Conservation (phyloP, 23 tunicate species). For the Trididemnum clinides region DNA sequence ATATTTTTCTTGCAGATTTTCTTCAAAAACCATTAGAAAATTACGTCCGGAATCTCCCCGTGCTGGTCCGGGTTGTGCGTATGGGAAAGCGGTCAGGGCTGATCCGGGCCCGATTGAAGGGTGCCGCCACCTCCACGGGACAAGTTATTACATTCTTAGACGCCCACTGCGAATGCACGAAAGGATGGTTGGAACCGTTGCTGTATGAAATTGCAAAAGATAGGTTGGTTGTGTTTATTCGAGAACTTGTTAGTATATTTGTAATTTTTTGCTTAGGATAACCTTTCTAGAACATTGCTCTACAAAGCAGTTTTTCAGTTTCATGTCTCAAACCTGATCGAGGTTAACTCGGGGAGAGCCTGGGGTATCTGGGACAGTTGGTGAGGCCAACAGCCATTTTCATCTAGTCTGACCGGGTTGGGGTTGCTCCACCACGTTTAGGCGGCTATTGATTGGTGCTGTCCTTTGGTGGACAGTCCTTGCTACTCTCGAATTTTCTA, state of each 20-base stretch:
- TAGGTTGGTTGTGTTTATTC: constrained; percentile 23
- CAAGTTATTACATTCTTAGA: constrained; percentile 88
- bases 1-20: constrained; percentile 66
- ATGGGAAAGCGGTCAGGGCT: constrained; percentile 82
- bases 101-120: constrained; percentile 84
- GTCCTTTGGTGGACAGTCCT: too few relatives aligned
- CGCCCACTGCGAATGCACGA: constrained; percentile 95
- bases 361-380: too few relatives aligned
- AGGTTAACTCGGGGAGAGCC: too few relatives aligned
- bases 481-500: too few relatives aligned
- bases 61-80: constrained; percentile 55
- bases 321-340: too few relatives aligned
- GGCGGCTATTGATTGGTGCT: too few relatives aligned
- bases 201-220: constrained; percentile 84
- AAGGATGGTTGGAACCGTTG: constrained; percentile 94
- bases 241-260: neutral
- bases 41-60: constrained; percentile 68
- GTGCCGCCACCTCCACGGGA: constrained; percentile 73
- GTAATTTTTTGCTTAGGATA: too few relatives aligned
- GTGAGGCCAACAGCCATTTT: too few relatives aligned
- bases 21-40: constrained; percentile 60
- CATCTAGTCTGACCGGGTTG: too few relatives aligned
- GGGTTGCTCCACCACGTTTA: too few relatives aligned
- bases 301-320: too few relatives aligned
- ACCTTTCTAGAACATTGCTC: too few relatives aligned